These are phyloP conservation scores for Misgurnus mizolepis DNA, from an alignment of 2,113 vertebrate species.

Conservation along the genomic window DNA sequence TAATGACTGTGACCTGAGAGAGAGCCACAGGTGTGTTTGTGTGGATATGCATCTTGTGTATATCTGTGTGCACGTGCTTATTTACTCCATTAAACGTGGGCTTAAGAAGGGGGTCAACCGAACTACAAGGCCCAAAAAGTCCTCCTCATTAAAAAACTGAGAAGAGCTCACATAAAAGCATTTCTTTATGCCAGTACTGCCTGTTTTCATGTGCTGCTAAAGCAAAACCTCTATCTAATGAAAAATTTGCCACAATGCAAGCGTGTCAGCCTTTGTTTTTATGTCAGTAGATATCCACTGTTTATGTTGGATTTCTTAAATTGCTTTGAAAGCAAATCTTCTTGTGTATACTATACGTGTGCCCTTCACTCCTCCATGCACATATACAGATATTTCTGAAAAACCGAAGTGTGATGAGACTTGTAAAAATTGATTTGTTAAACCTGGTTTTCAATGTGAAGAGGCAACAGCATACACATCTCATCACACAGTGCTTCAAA, in stretches of 20 bases:
- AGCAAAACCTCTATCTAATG: neutral
- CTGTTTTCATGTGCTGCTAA: neutral
- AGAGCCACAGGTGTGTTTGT: constrained; percentile 62
- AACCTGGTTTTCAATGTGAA: neutral
- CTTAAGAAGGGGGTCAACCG: constrained; percentile 66
- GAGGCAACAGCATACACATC: neutral
- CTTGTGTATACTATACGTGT: neutral
- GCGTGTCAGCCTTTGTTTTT: neutral
- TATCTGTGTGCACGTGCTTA: constrained; percentile 70
- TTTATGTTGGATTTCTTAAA: constrained; percentile 20
- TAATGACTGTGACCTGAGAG: constrained; percentile 76
- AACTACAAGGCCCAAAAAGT: constrained; percentile 72
- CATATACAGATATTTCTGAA: constrained; percentile 24
- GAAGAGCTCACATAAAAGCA: constrained; percentile 40
- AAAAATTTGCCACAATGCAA: constrained; percentile 8
- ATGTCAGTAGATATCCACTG: neutral
- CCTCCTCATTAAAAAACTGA: constrained; percentile 73
- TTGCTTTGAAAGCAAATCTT: constrained; percentile 5
- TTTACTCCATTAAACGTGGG: constrained; percentile 81
- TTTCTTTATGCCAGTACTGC: neutral
- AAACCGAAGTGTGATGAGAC: constrained; percentile 24
- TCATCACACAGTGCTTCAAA: constrained; percentile 33
- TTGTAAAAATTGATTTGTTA: neutral
- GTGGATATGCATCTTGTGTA: neutral
- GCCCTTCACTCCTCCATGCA: neutral